Percentiles rank a stretch among this genome's conserved stretches.
Conservation (phyloP, 2,797 vertebrate genomes). For the Darevskia mixta region DNA sequence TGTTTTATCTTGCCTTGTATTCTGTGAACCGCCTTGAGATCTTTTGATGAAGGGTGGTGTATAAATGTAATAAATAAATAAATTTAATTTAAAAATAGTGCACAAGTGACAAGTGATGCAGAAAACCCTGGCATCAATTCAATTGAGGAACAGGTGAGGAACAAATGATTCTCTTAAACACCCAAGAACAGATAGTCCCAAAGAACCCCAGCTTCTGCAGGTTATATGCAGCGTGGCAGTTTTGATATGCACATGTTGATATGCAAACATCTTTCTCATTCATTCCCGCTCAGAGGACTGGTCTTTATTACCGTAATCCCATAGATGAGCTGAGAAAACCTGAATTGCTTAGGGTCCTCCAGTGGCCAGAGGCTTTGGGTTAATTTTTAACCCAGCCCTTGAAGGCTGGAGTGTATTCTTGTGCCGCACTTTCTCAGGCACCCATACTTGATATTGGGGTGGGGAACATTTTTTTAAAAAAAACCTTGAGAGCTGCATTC, state of each 20-base stretch:
- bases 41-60: too few species aligned
- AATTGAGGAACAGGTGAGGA: neutral
- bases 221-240: neutral
- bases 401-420: neutral
- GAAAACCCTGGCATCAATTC: neutral
- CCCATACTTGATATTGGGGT: neutral
- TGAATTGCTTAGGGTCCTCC: neutral
- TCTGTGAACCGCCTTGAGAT: too few species aligned
- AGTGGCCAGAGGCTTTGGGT: neutral
- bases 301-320: neutral
- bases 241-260: too few species aligned
- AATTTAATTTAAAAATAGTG: too few species aligned
- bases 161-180: neutral
- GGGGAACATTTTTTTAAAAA: too few species aligned
- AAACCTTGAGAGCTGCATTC: too few species aligned
- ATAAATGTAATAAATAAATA: too few species aligned
- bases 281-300: neutral
- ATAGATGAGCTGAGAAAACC: neutral
- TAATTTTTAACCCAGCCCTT: neutral
- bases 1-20: too few species aligned
- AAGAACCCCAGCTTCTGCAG: neutral
- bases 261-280: neutral
- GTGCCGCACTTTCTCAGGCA: neutral
- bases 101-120: neutral
- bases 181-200: neutral